These are phyloP conservation scores for Sturnira hondurensis DNA, from an alignment of 2,113 vertebrate genomes.

Conservation along the genomic window DNA sequence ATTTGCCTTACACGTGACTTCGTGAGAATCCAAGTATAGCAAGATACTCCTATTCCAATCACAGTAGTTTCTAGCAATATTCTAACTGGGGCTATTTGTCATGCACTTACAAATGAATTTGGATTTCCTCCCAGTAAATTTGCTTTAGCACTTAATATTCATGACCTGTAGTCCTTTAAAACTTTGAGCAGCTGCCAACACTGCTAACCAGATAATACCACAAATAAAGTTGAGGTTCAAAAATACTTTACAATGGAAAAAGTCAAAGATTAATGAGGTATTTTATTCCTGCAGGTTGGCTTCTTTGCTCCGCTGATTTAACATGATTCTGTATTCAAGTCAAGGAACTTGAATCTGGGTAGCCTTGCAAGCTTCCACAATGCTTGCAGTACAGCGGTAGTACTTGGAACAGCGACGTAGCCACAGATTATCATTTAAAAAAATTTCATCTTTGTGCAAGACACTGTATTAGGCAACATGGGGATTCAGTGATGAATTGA, in stretches of 20 bases:
- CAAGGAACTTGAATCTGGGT: conserved; percentile 2
- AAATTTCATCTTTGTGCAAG: not conserved
- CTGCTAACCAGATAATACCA: conserved; percentile 41
- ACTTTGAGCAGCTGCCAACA: conserved; percentile 55
- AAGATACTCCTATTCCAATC: not conserved
- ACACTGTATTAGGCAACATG: not conserved
- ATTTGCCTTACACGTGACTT: conserved; percentile 8
- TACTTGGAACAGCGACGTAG: not conserved
- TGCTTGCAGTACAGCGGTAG: not conserved
- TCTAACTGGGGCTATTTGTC: conserved; percentile 30
- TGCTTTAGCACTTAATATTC: conserved; percentile 65
- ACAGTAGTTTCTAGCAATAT: conserved; percentile 15
- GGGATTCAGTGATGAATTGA: not conserved
- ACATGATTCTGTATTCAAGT: conserved; percentile 14
- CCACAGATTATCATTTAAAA: not conserved
- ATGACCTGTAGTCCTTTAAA: conserved; percentile 42
- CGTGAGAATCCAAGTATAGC: not conserved
- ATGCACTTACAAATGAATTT: conserved; percentile 65
- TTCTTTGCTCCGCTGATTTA: not conserved
- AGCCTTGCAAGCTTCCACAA: not conserved
- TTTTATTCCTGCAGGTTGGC: conserved; percentile 46
- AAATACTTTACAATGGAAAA: conserved; percentile 58
- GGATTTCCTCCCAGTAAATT: conserved; percentile 57
- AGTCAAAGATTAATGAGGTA: conserved; percentile 58
- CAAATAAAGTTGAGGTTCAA: conserved; percentile 53